Evolutionary conservation across 2,797 vertebrate species (phyloP).

Genomic region (Alosa sapidissima): DNA sequence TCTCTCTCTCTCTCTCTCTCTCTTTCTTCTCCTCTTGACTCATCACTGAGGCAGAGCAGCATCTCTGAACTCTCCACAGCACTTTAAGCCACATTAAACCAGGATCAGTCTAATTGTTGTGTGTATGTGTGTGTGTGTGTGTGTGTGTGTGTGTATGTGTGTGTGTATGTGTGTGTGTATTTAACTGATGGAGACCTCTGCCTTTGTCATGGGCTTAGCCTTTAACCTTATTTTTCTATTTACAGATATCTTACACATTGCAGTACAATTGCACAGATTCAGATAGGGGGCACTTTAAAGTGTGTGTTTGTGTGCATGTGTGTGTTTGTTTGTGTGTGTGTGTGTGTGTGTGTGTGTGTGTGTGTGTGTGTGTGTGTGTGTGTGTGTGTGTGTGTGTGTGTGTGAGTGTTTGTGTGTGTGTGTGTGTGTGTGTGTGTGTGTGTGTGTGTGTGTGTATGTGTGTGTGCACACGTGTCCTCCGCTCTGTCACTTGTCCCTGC

Average conservation of each 20-base stretch:
- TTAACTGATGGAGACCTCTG: no score
- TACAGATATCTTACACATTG: no score
- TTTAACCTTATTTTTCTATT: no score
- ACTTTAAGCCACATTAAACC: no score
- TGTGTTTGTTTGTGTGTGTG: background rate
- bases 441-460: background rate
- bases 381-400: background rate
- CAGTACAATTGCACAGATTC: no score
- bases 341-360: background rate
- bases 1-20: no score
- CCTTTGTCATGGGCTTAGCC: no score
- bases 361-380: background rate
- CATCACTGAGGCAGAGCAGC: no score
- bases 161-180: background rate
- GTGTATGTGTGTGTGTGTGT: conserved; percentile 13
- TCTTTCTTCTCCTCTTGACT: no score
- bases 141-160: background rate
- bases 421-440: background rate
- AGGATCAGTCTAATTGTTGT: background rate
- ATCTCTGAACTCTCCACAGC: no score
- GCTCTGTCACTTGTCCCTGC: background rate
- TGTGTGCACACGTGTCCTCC: background rate
- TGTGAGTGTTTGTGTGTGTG: background rate
- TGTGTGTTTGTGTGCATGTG: background rate
- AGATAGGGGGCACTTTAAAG: no score